phyloP scores from a whole-genome alignment of 2,113 vertebrate genomes.

The Daubentonia madagascariensis region DNA sequence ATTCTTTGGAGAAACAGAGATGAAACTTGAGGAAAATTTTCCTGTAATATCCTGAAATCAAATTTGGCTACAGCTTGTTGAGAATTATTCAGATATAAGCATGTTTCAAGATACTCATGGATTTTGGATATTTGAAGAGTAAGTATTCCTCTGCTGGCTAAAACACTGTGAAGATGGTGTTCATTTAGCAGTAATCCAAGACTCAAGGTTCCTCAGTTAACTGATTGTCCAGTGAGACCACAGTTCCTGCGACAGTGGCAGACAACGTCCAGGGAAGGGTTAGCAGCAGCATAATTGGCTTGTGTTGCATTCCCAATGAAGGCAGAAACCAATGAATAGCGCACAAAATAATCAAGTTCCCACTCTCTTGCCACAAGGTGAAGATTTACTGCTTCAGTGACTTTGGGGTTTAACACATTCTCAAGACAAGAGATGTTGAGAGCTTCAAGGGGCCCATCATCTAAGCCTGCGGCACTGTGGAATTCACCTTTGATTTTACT shows the following conservation, averaged over 20 bases:
- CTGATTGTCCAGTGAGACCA: conserved; percentile 88
- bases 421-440: conserved; percentile 83
- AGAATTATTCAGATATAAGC: conserved; percentile 82
- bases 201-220: conserved; percentile 90
- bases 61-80: conserved; percentile 88
- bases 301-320: conserved; percentile 89
- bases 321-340: conserved; percentile 91
- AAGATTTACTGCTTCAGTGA: conserved; percentile 89
- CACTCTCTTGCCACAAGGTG: conserved; percentile 84
- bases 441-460: conserved; percentile 82
- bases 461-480: conserved; percentile 89
- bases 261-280: conserved; percentile 90
- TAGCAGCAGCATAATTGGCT: conserved; percentile 92
- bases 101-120: conserved; percentile 83
- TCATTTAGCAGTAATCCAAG: conserved; percentile 87
- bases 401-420: conserved; percentile 89
- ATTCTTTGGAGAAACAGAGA: conserved; percentile 82
- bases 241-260: conserved; percentile 88
- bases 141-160: conserved; percentile 87
- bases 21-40: conserved; percentile 78
- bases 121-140: conserved; percentile 85
- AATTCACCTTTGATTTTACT: conserved; percentile 88
- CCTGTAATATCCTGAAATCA: conserved; percentile 81
- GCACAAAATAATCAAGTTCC: conserved; percentile 91
- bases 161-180: conserved; percentile 83